Conservation (phyloP, 2,113 vertebrate genomes). For the Corynorhinus townsendii region DNA sequence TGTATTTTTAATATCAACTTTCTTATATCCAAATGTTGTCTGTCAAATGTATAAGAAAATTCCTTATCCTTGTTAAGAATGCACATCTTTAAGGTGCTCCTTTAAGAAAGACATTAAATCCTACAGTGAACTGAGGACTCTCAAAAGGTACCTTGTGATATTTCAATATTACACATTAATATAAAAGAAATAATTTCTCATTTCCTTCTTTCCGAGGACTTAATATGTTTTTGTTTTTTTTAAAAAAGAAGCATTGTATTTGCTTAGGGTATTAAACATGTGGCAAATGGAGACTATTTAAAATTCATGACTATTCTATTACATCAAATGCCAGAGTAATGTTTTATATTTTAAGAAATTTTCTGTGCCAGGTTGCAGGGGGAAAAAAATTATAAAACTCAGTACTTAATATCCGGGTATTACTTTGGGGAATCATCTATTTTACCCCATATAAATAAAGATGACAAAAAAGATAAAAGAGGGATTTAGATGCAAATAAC, state of each 20-base stretch:
- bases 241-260: neutral
- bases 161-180: neutral
- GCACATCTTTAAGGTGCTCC: neutral
- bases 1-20: neutral
- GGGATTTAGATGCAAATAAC: neutral
- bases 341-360: conserved; percentile 41
- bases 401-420: neutral
- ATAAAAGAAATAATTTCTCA: neutral
- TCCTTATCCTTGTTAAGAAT: neutral
- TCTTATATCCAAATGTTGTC: neutral
- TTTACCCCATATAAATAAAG: conserved; percentile 20
- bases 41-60: neutral
- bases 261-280: conserved; percentile 26
- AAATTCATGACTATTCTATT: conserved; percentile 51
- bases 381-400: conserved; percentile 16
- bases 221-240: neutral
- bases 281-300: conserved; percentile 39
- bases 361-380: neutral
- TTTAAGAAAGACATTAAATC: neutral
- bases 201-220: neutral
- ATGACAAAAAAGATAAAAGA: conserved; percentile 28
- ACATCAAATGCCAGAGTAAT: neutral
- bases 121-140: neutral
- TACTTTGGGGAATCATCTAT: conserved; percentile 14
- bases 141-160: neutral